These are phyloP conservation scores for Oscheius sp. DNA, from an alignment of 1,140 invertebrate genomes.

Conservation along the genomic window DNA sequence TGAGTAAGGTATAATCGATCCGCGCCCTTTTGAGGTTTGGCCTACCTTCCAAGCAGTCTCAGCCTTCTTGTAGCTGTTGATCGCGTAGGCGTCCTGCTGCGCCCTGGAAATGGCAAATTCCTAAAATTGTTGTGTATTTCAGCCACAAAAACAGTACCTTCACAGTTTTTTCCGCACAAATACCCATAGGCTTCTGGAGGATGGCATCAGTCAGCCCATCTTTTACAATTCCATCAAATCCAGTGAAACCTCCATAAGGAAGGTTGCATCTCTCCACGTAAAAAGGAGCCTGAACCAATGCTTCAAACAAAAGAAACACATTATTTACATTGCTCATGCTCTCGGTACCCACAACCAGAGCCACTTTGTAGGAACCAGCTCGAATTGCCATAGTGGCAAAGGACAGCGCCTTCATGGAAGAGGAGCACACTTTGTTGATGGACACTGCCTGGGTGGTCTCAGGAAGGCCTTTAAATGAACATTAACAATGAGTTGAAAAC, in stretches of 20 bases:
- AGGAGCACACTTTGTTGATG: constrained; percentile 93
- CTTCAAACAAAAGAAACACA: not conserved
- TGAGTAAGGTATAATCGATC: too few species aligned
- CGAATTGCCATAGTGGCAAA: constrained; percentile 81
- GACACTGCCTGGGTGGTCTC: constrained; percentile 64
- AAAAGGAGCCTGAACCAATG: constrained; percentile 74
- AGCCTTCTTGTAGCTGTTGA: constrained; percentile 84
- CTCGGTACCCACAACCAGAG: not conserved
- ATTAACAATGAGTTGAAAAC: not conserved
- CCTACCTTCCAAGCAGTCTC: constrained; percentile 72
- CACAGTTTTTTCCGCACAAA: constrained; percentile 95
- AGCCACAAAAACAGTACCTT: constrained; percentile 65
- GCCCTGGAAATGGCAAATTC: constrained; percentile 71
- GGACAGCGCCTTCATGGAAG: constrained; percentile 92
- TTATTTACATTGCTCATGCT: not conserved
- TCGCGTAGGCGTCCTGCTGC: constrained; percentile 90
- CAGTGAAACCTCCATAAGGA: constrained; percentile 72
- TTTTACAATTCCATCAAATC: constrained; percentile 80
- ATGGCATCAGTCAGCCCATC: constrained; percentile 97
- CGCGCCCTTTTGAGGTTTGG: not conserved
- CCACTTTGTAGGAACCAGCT: constrained; percentile 67
- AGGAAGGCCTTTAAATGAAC: constrained; percentile 46
- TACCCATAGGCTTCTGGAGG: constrained; percentile 95
- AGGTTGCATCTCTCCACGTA: constrained; percentile 81
- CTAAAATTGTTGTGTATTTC: not conserved